Base-by-base conservation (phyloP, 2,888 invertebrate species). In the Arctia plantaginis region DNA sequence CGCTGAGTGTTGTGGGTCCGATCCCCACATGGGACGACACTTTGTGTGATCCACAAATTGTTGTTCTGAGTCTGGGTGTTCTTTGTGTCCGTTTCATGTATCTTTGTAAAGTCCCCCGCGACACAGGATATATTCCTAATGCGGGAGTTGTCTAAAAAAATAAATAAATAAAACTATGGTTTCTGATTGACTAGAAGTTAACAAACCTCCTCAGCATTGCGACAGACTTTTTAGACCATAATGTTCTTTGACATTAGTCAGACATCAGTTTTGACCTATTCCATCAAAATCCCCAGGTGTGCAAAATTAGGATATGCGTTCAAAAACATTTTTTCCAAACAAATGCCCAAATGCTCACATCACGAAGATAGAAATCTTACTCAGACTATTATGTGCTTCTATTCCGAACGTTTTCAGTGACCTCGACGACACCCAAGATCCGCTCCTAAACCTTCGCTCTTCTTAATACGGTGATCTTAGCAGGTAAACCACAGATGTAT, bases 351-450 rank as follows among this genome's bases (percentile, higher is more conserved):
- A 20, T 62, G 33, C 66, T 30, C n/a, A 65, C 41, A 69, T 66
- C 10, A 27, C 27, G 30, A 55, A 41, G 13, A 10, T 70, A 70
- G 71, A 71, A 71, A 41, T 65, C 30, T 47, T 71, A 33, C 44
- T 71, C n/a, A 64, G 64, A 47, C 18, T 71, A 35, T 10, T 62
- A 71, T 71, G 71, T 41, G 51, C 64, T 35, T 71, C 71, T 18
- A 64, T 71, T 33, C 71, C 71, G 1, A 71, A 47, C 33, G 18
- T 47, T n/a, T 71, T 44, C 18, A 71, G 64, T 33, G 64, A 71
- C n/a, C 71, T 69, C 4, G 41, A 70, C 27, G 30, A 70, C 23
- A 41, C 18, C 23, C 23, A 41, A 3, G 23, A 20, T 1, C 62
- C 62, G 4, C 10, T 7, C 27, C 30, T 59, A 62, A 6, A n/a